Conservation (phyloP, 2,797 vertebrate species). For the Muscicapa comitata region DNA sequence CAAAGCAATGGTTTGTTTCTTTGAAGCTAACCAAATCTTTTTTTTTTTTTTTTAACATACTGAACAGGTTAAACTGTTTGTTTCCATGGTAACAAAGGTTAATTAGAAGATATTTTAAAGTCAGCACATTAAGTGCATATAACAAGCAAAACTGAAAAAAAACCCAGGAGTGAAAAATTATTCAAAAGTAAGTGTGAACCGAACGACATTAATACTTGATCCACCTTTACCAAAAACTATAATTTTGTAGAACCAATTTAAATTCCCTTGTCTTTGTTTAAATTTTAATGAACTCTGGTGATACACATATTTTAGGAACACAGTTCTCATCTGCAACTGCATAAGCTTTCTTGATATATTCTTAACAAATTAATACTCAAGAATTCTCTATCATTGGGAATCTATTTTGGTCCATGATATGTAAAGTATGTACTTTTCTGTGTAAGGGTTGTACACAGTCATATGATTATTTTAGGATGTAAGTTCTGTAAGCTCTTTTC, state of each 20-base stretch:
- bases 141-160: slow-evolving; percentile 16
- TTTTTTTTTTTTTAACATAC: neutral
- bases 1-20: neutral
- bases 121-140: neutral
- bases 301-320: neutral
- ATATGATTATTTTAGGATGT: neutral
- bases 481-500: neutral
- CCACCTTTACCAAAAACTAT: neutral
- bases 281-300: neutral
- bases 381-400: neutral
- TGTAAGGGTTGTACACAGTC: neutral
- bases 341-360: neutral
- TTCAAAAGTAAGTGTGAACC: neutral
- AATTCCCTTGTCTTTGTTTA: neutral
- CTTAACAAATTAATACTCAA: neutral
- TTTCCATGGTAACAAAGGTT: slow-evolving; percentile 37
- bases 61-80: slow-evolving; percentile 23
- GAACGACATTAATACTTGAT: neutral
- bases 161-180: neutral
- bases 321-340: neutral
- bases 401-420: neutral
- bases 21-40: neutral
- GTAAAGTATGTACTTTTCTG: neutral
- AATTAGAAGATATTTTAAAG: slow-evolving; percentile 32
- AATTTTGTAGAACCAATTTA: neutral